Evolutionary conservation across 1,140 invertebrate species (phyloP), one percentile per base, ranked within the genome.

Genomic region (Mizuhopecten yessoensis): DNA sequence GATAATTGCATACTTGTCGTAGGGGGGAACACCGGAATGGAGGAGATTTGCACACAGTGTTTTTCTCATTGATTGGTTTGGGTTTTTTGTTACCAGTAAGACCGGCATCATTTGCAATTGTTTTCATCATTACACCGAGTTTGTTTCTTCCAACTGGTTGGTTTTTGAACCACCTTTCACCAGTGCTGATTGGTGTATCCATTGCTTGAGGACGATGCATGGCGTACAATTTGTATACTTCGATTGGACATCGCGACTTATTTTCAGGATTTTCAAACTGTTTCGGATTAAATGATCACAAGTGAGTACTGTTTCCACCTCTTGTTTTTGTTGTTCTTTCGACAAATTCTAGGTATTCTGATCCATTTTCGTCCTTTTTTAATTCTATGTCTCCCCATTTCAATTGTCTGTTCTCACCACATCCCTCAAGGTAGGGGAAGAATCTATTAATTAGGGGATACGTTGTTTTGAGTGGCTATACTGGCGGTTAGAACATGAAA

Each of bases 111-210:
- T 34, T 33, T 34, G 39, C 39, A 42, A 89, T 89, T 57, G 39
- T 89, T 34, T 89, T 89, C 33, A 89, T 49, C 29, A 88, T 88
- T 45, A 17, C 34, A 45, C 36, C 87, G 23, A 88, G n/a, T n/a
- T n/a, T n/a, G n/a, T n/a, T n/a, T n/a, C n/a, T n/a, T n/a, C 88
- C 88, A 17, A 89, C 57, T 23, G 88, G 20, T 15, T 57, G 39
- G 33, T 45, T 49, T 49, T 34, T 49, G 88, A 49, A 89, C 88
- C 88, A 89, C 9, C 20, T 57, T 9, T 29, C 9, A 86, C 87
- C 20, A 20, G 29, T 36, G 34, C 23, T 75, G 34, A 86, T 88
- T 11, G 57, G 42, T 33, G 23, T 34, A 34, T 49, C 23, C 45
- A 57, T 57, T 23, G 45, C 23, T 57, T 57, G 17, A 57, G 45